Percentiles rank a stretch among this genome's conserved stretches.
phyloP scores from a whole-genome alignment of 2,113 vertebrate genomes.

The Tyto alba region DNA sequence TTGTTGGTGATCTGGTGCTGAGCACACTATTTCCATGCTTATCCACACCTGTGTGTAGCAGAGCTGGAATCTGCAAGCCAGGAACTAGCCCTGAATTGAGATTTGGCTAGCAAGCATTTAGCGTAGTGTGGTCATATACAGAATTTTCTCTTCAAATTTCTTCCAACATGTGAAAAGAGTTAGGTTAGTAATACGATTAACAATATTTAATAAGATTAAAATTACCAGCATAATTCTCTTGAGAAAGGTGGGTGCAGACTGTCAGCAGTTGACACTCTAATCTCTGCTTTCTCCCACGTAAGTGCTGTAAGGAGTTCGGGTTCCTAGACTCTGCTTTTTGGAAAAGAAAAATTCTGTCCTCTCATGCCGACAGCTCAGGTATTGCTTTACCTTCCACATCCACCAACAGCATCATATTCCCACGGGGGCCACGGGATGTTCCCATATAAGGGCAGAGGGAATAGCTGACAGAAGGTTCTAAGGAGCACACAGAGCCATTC shows the following conservation, averaged over 20 bases:
- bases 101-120: not conserved
- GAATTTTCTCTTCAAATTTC: conserved; percentile 45
- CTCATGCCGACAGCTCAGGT: not conserved
- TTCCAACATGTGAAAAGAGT: conserved; percentile 59
- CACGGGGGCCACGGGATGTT: not conserved
- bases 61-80: not conserved
- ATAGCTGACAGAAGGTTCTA: not conserved
- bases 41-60: not conserved
- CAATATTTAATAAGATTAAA: conserved; percentile 62
- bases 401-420: not conserved
- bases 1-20: not conserved
- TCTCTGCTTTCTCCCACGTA: not conserved
- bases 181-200: conserved; percentile 61
- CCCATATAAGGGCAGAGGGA: conserved; percentile 53
- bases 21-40: not conserved
- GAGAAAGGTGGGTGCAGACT: conserved; percentile 17
- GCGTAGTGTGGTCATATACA: not conserved
- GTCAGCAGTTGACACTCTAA: conserved; percentile 18
- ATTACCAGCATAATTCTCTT: conserved; percentile 39
- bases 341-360: not conserved
- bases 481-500: not conserved
- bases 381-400: conserved; percentile 37
- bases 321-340: not conserved
- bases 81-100: not conserved
- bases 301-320: not conserved